phyloP scores from a whole-genome alignment of 2,888 invertebrate genomes.

The Glaucopsyche alexis region DNA sequence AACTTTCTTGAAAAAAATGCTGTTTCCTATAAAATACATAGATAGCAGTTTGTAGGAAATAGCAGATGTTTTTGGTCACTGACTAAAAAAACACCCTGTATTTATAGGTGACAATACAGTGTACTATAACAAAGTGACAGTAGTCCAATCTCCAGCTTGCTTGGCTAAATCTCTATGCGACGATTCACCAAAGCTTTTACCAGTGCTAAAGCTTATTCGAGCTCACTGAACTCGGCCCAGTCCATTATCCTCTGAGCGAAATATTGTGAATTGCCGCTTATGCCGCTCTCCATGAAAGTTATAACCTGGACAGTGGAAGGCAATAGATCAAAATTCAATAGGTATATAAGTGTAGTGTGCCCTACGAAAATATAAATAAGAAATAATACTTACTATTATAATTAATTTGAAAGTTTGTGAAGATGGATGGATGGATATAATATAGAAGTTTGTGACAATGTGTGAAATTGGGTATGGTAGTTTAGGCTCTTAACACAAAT shows the following conservation, averaged over 20 bases:
- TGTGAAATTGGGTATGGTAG: no score
- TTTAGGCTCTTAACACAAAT: no score
- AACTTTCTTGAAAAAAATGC: no score
- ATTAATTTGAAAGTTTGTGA: no score
- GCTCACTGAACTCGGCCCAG: conserved; percentile 18
- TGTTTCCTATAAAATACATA: no score
- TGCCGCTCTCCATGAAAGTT: neutral
- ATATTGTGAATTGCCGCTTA: conserved; percentile 12
- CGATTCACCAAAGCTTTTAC: conserved; percentile 24
- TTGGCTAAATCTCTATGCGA: conserved; percentile 22
- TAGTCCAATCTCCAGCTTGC: conserved; percentile 17
- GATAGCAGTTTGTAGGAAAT: no score
- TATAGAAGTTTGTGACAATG: no score
- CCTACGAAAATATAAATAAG: neutral
- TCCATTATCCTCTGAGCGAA: conserved; percentile 22
- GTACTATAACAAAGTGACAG: neutral
- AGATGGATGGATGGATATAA: no score
- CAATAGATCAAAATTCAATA: neutral
- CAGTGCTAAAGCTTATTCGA: conserved; percentile 24
- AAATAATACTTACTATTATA: no score
- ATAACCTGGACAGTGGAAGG: neutral
- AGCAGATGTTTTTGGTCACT: no score
- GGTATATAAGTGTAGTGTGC: neutral
- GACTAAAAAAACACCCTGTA: no score
- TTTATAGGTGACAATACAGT: neutral